Conservation (phyloP, 2,113 vertebrate genomes). For the Centropus unirufus region DNA sequence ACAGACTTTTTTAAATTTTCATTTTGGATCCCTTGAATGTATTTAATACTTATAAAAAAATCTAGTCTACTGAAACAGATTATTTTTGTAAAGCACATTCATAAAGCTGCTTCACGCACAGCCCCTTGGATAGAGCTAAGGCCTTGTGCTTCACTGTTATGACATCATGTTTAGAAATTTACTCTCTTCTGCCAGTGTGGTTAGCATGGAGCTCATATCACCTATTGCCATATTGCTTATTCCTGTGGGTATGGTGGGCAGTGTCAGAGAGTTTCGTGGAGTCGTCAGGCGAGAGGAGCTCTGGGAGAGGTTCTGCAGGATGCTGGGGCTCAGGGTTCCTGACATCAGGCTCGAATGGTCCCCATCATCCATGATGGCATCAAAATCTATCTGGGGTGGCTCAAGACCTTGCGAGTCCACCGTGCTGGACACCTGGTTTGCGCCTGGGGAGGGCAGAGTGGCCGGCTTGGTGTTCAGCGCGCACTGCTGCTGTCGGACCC, state of each 20-base stretch:
- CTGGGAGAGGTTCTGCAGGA: constrained; percentile 96
- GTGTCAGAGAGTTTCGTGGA: constrained; percentile 92
- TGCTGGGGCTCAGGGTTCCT: constrained; percentile 91
- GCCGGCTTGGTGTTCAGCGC: constrained; percentile 65
- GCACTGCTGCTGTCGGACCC: constrained; percentile 69
- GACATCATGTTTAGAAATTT: constrained; percentile 98
- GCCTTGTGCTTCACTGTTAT: constrained; percentile 75
- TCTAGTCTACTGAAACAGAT: constrained; percentile 30
- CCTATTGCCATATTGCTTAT: constrained; percentile 99
- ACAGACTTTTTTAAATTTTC: constrained; percentile 28
- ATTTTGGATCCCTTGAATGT: constrained; percentile 59
- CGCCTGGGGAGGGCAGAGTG: constrained; percentile 88
- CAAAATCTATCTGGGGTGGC: constrained; percentile 93
- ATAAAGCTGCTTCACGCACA: constrained; percentile 52
- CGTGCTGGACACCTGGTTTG: constrained; percentile 95
- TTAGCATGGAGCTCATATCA: constrained; percentile 99
- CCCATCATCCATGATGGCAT: constrained; percentile 95
- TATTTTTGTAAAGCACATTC: constrained; percentile 60
- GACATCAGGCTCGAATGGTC: constrained; percentile 98
- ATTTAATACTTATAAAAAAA: constrained; percentile 67
- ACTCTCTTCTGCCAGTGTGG: constrained; percentile 94
- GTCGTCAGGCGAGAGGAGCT: constrained; percentile 97
- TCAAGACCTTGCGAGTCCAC: constrained; percentile 90
- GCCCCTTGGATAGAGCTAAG: constrained; percentile 21
- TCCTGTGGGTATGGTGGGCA: constrained; percentile 89